Evolutionary conservation across 2,888 invertebrate genomes (phyloP), one percentile per base, ranked within the genome.

Genomic region (Tachina fera): DNA sequence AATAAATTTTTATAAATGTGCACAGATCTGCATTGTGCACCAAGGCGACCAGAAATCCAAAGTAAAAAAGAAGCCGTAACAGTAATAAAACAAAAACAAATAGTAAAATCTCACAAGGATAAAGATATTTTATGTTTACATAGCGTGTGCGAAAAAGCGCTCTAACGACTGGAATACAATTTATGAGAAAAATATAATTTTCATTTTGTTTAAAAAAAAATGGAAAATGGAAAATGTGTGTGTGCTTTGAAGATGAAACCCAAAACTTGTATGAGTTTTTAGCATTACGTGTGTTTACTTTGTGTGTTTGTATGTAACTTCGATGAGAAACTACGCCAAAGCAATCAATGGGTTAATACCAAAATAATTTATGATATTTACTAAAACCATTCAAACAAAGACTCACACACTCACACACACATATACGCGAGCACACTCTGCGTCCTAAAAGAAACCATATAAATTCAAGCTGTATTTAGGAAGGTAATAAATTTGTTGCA

Each of bases 261-360:
- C 16, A 45, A 47, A 56, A 56, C 63, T 31, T 65, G 19, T 53
- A n/a, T 9, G 70, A 31, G 31, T 31, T 31, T 31, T 31, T 43
- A 43, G 5, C 10, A 16, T 53, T 61, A 43, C 13, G 22, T 65
- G 9, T 58, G n/a, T 79, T 53, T 63, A 11, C 60, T 63, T 60
- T 41, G 14, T 51, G 19, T n/a, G n/a, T n/a, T n/a, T 70, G 43
- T n/a, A 41, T 31, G 41, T 41, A 75, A 65, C 31, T 83, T 71
- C 61, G 47, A 72, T 72, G 83, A 76, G 86, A 83, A 80, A 86
- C 76, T 86, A 67, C 86, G 60, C 83, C 86, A 83, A 86, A 76
- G 79, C 86, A 86, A 86, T 86, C 86, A 83, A 86, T 86, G 83
- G 86, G 86, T 86, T 86, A 86, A 86, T 86, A 76, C 86, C 83